phyloP scores from a whole-genome alignment of 2,113 vertebrate genomes.

The Athene cunicularia region DNA sequence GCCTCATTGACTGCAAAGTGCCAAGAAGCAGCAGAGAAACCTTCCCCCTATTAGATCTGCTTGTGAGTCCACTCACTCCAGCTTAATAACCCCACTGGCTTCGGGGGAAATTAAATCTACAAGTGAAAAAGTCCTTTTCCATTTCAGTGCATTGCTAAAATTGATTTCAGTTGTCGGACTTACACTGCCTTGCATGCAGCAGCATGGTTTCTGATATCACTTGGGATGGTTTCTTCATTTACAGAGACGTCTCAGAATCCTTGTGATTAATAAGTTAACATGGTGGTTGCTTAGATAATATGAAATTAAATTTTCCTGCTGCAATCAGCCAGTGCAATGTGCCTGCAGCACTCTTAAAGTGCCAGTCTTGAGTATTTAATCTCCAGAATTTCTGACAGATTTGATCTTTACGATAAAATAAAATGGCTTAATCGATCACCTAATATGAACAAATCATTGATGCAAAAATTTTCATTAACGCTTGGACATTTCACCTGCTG shows the following conservation, averaged over 20 bases:
- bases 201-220: not conserved
- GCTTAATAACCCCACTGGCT: not conserved
- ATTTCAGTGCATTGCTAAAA: not conserved
- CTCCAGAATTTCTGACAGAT: not conserved
- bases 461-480: not conserved
- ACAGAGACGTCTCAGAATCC: not conserved
- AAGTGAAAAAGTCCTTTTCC: not conserved
- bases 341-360: not conserved
- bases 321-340: not conserved
- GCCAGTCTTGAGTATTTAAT: not conserved
- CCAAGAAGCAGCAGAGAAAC: not conserved
- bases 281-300: not conserved
- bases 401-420: not conserved
- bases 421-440: not conserved
- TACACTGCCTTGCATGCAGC: not conserved
- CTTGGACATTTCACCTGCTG: not conserved
- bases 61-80: not conserved
- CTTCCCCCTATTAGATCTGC: not conserved
- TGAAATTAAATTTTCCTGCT: not conserved
- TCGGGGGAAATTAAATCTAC: not conserved
- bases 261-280: not conserved
- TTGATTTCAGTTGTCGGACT: not conserved
- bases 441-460: not conserved
- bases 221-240: not conserved
- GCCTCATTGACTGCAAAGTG: not conserved